Evolutionary conservation across 2,888 invertebrate genomes (phyloP).

Genomic region (Heliconius hortense): DNA sequence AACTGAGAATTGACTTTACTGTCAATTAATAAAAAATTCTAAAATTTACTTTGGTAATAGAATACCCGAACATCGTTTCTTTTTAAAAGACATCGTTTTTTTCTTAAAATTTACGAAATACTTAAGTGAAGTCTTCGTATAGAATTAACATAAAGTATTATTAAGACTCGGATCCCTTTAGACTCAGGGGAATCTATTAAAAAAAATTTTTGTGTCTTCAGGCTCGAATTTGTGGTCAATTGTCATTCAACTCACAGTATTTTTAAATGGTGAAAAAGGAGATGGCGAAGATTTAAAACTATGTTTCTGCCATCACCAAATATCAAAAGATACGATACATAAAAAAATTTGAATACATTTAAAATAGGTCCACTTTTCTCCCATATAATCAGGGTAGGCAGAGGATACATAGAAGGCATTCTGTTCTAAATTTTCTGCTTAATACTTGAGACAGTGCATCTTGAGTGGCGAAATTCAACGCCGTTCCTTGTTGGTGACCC

Average conservation of each 20-base stretch:
- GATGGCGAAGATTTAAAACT: too few species aligned
- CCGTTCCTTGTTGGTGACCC: too few species aligned
- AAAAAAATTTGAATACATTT: too few species aligned
- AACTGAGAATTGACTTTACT: neutral
- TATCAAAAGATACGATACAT: too few species aligned
- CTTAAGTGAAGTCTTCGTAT: slow-evolving; percentile 2
- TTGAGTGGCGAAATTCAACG: too few species aligned
- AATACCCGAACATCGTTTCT: neutral
- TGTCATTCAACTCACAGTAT: too few species aligned
- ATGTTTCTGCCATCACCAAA: too few species aligned
- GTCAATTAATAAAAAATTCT: neutral
- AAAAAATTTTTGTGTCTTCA: too few species aligned
- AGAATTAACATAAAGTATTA: neutral
- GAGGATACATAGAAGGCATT: neutral
- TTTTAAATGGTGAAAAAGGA: too few species aligned
- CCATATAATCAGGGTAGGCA: neutral
- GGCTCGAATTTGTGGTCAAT: too few species aligned
- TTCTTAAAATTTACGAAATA: neutral
- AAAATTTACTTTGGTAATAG: neutral
- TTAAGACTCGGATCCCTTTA: neutral
- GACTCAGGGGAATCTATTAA: neutral
- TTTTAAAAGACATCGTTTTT: neutral
- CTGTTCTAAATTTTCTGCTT: neutral
- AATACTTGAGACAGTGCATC: too few species aligned
- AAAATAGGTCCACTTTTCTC: too few species aligned